Percentiles rank a stretch among this genome's conserved stretches.
Conservation (phyloP, 2,888 invertebrate species). For the Rotaria magnacalcarata region DNA sequence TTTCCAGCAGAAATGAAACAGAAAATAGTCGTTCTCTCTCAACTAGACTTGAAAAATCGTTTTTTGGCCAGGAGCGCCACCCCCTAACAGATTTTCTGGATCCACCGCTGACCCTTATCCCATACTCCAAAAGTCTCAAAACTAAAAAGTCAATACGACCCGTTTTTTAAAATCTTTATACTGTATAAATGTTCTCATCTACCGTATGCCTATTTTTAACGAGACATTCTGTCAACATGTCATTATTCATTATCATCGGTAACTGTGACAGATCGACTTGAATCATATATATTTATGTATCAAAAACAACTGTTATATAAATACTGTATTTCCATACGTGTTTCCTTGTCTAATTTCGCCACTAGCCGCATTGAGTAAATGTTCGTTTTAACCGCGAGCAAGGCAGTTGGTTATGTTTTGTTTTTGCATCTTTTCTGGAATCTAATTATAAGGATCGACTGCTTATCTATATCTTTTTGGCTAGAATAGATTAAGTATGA, state of each 20-base stretch:
- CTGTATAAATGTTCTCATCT: neutral
- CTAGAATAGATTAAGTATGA: neutral
- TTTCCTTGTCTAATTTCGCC: no score
- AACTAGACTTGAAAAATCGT: no score
- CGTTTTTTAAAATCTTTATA: neutral
- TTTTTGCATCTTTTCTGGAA: neutral
- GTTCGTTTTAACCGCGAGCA: neutral
- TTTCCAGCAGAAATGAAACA: no score
- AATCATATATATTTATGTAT: neutral
- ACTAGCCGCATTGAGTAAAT: neutral
- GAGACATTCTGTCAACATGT: neutral
- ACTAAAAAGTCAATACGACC: neutral
- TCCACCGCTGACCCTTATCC: no score
- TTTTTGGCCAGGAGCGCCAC: no score
- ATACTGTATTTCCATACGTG: neutral
- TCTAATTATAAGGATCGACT: neutral
- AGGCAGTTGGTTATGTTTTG: neutral
- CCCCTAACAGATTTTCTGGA: no score
- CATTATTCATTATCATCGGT: neutral
- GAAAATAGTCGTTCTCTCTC: no score
- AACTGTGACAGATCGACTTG: neutral
- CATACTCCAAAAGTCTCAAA: no score
- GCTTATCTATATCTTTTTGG: neutral
- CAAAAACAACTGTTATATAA: neutral
- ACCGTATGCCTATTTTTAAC: no score